Percentiles rank a stretch among this genome's conserved stretches.
Evolutionary conservation across 2,797 vertebrate species (phyloP).

Genomic region (Loriculus beryllinus): DNA sequence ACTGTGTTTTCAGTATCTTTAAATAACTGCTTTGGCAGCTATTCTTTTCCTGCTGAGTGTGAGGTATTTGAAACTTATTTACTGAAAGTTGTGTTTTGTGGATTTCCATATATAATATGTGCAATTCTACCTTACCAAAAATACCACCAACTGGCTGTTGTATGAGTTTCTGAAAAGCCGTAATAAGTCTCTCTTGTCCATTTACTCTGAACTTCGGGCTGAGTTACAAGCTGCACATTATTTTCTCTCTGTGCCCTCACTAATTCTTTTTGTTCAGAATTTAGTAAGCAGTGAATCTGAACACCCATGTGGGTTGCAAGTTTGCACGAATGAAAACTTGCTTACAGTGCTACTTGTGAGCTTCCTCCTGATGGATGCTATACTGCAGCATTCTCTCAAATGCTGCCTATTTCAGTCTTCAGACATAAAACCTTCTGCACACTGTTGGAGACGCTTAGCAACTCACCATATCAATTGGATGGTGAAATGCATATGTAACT

Average conservation of each 20-base stretch:
- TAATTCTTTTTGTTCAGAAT: neutral
- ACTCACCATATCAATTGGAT: neutral
- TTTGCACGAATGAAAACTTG: neutral
- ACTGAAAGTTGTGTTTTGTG: constrained; percentile 28
- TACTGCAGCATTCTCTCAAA: neutral
- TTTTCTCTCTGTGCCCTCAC: neutral
- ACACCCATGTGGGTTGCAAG: neutral
- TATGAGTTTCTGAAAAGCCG: neutral
- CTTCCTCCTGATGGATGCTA: neutral
- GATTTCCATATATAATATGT: constrained; percentile 26
- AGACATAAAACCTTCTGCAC: neutral
- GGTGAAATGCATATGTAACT: neutral
- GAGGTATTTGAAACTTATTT: constrained; percentile 39
- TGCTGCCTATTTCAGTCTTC: neutral
- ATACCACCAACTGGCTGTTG: neutral
- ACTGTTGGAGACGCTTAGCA: neutral
- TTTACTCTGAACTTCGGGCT: neutral
- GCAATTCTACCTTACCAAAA: constrained; percentile 39
- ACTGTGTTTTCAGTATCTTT: constrained; percentile 15
- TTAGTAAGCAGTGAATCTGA: neutral
- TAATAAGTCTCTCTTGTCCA: neutral
- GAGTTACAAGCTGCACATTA: neutral
- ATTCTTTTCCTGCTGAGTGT: constrained; percentile 23
- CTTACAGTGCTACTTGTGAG: neutral
- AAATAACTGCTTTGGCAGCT: constrained; percentile 28